A percentile compares a stretch with the other conserved stretches of the same genome.
These are phyloP conservation scores for Falco naumanni DNA, from an alignment of 2,797 vertebrate genomes.

Conservation along the genomic window DNA sequence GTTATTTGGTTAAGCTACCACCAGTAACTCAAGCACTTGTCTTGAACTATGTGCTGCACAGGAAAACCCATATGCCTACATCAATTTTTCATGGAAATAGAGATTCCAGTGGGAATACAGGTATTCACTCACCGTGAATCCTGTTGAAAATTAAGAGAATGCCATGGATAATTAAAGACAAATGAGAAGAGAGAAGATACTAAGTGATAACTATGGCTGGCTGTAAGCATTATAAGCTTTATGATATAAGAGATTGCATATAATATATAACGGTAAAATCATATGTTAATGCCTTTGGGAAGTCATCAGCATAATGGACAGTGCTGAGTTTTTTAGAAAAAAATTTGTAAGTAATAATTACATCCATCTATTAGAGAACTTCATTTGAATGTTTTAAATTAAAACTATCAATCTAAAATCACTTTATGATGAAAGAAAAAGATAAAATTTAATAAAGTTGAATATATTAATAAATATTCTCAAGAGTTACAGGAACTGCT, in stretches of 20 bases:
- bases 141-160: background rate
- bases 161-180: background rate
- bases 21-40: background rate
- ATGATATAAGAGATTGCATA: background rate
- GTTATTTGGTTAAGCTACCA: background rate
- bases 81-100: background rate
- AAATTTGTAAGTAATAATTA: background rate
- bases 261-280: background rate
- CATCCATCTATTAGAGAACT: background rate
- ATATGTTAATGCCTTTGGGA: background rate
- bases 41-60: background rate
- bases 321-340: background rate
- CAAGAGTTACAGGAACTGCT: background rate
- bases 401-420: background rate
- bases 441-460: background rate
- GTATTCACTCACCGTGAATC: background rate
- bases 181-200: background rate
- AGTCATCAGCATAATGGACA: background rate
- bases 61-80: background rate
- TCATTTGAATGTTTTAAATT: background rate
- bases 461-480: background rate
- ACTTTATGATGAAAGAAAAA: background rate
- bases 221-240: background rate
- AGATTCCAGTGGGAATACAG: background rate
- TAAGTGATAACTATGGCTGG: background rate